phyloP scores from a whole-genome alignment of 2,113 vertebrate species.

The Melanotaenia duboulayi region DNA sequence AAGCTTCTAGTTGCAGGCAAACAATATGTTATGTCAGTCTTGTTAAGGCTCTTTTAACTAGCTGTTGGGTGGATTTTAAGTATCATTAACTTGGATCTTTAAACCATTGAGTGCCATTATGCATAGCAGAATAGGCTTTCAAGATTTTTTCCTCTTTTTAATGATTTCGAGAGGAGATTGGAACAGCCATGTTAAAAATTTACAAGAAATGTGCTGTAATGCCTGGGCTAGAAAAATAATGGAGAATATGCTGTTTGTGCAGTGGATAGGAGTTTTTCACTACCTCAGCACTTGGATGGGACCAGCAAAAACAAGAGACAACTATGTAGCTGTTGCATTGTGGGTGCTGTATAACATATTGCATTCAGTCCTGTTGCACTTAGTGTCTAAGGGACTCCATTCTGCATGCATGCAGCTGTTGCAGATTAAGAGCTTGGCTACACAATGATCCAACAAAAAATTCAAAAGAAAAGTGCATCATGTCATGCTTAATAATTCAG shows the following conservation, averaged over 20 bases:
- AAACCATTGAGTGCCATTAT: too few species aligned
- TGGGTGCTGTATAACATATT: slow-evolving; percentile 26
- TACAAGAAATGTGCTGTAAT: background rate
- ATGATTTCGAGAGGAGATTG: too few species aligned
- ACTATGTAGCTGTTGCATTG: slow-evolving; percentile 18
- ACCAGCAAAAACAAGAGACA: slow-evolving; percentile 2
- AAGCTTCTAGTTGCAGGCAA: too few species aligned
- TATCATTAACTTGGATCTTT: too few species aligned
- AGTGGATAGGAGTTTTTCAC: slow-evolving; percentile 7
- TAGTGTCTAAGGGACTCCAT: slow-evolving; percentile 35
- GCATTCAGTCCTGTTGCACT: slow-evolving; percentile 48
- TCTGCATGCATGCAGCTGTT: slow-evolving; percentile 49
- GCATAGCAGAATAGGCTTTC: too few species aligned
- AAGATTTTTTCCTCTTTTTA: background rate
- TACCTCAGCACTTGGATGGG: slow-evolving; percentile 1
- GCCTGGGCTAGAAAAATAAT: background rate
- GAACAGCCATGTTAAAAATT: too few species aligned
- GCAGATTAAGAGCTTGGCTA: slow-evolving; percentile 60
- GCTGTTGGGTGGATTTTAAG: too few species aligned
- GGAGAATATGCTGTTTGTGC: background rate
- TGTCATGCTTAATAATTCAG: slow-evolving; percentile 57
- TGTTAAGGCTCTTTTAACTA: too few species aligned
- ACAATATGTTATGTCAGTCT: too few species aligned
- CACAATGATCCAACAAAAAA: slow-evolving; percentile 43
- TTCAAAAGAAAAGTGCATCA: slow-evolving; percentile 40